Evolutionary conservation across 2,888 invertebrate species (phyloP), one percentile per base, ranked within the genome.

Genomic region (Atrina japonica): DNA sequence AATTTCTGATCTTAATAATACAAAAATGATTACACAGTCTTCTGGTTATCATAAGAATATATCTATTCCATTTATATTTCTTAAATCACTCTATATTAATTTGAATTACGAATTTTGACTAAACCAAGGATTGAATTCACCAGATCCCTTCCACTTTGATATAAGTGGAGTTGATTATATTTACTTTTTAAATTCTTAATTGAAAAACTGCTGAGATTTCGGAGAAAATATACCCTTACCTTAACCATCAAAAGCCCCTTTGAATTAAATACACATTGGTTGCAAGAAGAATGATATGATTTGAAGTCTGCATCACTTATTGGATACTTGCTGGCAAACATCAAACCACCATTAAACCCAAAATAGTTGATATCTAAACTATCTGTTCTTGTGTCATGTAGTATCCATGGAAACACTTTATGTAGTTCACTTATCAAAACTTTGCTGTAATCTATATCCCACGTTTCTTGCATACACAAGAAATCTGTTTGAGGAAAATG

Each of bases 391-490:
- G 86, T 86, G 70, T 90, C 90, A 76, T 87, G 87, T 6, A 90
- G 59, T 56, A 90, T 86, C 76, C 88, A 88, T 3, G 86, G 84
- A 73, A 83, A 89, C 25, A 76, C 73, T 59, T 82, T 76, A 66
- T 86, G 85, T 16, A 90, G 80, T 41, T 86, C 73, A 18, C 80
- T 65, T 9, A 88, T 77, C n/a, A 90, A 76, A 3, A 72, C 52
- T 23, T 80, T 77, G 21, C 86, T 83, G 68, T 78, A 81, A 30
- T 78, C 76, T 55, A 85, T 71, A 49, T 88, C 86, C 85, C 86
- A 90, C 0, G 86, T 87, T 76, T 90, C 90, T 77, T 90, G 90
- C 29, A 90, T 53, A 56, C 88, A 88, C 35, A 90, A 50, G 60
- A 90, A 88, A 67, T 90, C 86, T 6, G 82, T 35, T n/a, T 65